phyloP scores from a whole-genome alignment of 2,113 vertebrate genomes.

The Scomber scombrus region DNA sequence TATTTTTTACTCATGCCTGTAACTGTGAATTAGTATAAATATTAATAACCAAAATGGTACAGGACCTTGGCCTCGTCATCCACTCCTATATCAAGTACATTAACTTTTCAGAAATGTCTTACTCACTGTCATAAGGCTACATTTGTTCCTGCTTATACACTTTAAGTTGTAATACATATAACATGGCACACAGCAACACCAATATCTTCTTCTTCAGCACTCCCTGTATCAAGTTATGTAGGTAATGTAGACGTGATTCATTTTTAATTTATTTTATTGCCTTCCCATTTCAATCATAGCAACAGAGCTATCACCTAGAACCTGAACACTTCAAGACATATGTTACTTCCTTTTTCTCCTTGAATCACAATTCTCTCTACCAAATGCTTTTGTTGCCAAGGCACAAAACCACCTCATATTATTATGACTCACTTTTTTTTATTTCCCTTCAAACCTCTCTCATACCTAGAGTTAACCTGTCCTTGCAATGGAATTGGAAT shows the following conservation, averaged over 20 bases:
- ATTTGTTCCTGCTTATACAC: not conserved
- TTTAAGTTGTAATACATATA: not conserved
- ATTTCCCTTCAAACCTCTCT: constrained; percentile 14
- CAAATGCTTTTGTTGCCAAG: not conserved
- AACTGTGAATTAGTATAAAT: no score
- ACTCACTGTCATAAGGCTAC: not conserved
- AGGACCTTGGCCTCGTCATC: no score
- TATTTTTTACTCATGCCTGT: no score
- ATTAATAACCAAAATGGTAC: no score
- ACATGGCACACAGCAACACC: not conserved
- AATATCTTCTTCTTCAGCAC: constrained; percentile 2
- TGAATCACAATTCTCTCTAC: not conserved
- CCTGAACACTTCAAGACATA: not conserved
- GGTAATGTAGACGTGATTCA: not conserved
- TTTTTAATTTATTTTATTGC: not conserved
- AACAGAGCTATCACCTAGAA: not conserved
- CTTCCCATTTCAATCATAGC: not conserved
- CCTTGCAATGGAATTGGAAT: not conserved
- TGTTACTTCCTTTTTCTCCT: not conserved
- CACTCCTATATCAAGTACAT: no score
- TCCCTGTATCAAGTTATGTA: not conserved
- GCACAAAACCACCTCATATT: not conserved
- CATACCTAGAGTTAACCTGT: not conserved
- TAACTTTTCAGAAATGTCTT: no score
- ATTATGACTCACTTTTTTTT: not conserved